Conservation (phyloP, 1,140 invertebrate species). For the Trichoplusia ni region DNA sequence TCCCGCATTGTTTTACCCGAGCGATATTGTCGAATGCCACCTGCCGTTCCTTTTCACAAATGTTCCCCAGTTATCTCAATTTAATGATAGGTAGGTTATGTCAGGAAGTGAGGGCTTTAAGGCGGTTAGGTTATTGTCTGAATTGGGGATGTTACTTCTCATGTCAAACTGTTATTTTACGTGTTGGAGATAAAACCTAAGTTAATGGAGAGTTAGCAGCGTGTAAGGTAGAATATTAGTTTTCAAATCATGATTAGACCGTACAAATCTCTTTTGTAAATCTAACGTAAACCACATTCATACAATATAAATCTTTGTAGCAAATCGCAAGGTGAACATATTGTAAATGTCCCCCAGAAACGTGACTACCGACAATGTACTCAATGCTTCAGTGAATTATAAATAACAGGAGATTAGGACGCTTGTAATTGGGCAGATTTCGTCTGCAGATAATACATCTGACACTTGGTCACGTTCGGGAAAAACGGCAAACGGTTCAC, state of each 20-base stretch:
- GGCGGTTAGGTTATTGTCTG: background rate
- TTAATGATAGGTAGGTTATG: conserved; percentile 20
- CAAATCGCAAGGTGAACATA: conserved; percentile 14
- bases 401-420: conserved; percentile 29
- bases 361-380: conserved; percentile 28
- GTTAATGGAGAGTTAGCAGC: too few relatives aligned
- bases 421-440: conserved; percentile 30
- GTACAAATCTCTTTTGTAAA: too few relatives aligned
- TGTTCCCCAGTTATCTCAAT: conserved; percentile 27
- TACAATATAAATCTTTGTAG: background rate
- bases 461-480: conserved; percentile 31
- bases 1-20: conserved; percentile 29
- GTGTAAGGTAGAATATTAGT: too few relatives aligned
- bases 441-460: conserved; percentile 18
- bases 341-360: conserved; percentile 6
- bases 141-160: background rate
- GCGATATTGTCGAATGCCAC: conserved; percentile 30
- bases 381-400: conserved; percentile 27
- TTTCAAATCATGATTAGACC: too few relatives aligned
- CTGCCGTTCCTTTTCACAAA: conserved; percentile 16
- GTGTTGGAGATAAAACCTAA: too few relatives aligned
- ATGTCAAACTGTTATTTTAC: background rate
- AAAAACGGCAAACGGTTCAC: conserved; percentile 27
- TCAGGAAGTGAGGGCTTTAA: conserved; percentile 2
- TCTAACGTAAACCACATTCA: too few relatives aligned